A percentile compares a stretch with the other conserved stretches of the same genome.
Conservation (phyloP, 2,888 invertebrate species). For the Schizaphis graminum region DNA sequence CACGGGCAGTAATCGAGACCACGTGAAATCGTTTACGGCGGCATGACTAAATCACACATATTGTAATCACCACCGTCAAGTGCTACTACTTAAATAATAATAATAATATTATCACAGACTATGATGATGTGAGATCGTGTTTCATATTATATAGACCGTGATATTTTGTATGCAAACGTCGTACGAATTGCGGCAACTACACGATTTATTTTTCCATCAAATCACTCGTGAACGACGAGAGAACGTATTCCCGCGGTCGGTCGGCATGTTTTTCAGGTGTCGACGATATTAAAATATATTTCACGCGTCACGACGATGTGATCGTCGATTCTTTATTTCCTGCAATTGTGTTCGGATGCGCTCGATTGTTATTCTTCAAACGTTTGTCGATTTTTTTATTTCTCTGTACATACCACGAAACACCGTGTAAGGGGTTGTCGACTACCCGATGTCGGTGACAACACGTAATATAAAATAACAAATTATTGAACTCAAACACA, state of each 20-base stretch:
- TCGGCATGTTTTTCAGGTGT: background rate
- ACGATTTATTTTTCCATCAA: background rate
- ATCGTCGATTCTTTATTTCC: background rate
- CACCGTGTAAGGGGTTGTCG: background rate
- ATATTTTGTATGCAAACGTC: background rate
- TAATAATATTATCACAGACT: background rate
- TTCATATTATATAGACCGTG: background rate
- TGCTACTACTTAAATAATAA: background rate
- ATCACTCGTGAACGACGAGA: background rate
- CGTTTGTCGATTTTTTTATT: background rate
- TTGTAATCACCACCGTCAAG: background rate
- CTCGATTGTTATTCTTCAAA: background rate
- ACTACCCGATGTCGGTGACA: background rate
- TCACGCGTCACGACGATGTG: background rate
- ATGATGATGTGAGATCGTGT: background rate
- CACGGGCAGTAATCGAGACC: constrained; percentile 14
- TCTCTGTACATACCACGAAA: background rate
- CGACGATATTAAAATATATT: background rate
- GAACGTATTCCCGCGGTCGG: background rate
- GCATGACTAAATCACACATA: background rate
- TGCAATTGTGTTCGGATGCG: background rate
- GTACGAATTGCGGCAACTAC: background rate
- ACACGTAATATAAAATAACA: background rate
- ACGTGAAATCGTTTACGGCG: constrained; percentile 27
- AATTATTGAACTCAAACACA: background rate